A percentile compares a stretch with the other conserved stretches of the same genome.
Conservation (phyloP, 2,113 vertebrate species). For the Chloroceryle aenea region DNA sequence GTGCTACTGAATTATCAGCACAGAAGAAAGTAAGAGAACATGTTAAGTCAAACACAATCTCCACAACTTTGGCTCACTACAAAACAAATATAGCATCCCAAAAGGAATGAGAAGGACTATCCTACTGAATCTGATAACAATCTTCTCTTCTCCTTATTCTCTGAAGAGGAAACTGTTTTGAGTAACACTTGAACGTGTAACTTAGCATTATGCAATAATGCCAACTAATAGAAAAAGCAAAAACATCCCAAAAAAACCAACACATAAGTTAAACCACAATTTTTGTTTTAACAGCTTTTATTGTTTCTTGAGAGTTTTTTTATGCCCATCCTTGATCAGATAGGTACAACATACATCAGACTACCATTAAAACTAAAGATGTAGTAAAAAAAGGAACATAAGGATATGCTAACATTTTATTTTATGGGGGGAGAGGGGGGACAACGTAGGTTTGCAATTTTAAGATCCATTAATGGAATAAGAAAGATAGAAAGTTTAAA, state of each 20-base stretch:
- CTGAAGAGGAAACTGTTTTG: not conserved
- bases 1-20: not conserved
- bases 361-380: not conserved
- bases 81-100: not conserved
- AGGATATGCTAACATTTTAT: not conserved
- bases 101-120: not conserved
- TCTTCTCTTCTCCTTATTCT: not conserved
- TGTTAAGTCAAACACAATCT: not conserved
- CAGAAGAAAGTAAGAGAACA: not conserved
- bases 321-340: not conserved
- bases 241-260: not conserved
- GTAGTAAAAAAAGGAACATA: not conserved
- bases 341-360: not conserved
- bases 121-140: not conserved
- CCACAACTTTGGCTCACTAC: not conserved
- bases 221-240: not conserved
- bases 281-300: not conserved
- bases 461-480: not conserved
- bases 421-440: accelerated
- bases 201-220: not conserved
- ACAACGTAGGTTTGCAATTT: not conserved
- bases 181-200: not conserved
- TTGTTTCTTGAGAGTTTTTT: not conserved
- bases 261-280: not conserved
- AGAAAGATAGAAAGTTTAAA: not conserved